These are phyloP conservation scores for Zaprionus lachaisei DNA, from an alignment of 1,140 invertebrate genomes.

Conservation along the genomic window DNA sequence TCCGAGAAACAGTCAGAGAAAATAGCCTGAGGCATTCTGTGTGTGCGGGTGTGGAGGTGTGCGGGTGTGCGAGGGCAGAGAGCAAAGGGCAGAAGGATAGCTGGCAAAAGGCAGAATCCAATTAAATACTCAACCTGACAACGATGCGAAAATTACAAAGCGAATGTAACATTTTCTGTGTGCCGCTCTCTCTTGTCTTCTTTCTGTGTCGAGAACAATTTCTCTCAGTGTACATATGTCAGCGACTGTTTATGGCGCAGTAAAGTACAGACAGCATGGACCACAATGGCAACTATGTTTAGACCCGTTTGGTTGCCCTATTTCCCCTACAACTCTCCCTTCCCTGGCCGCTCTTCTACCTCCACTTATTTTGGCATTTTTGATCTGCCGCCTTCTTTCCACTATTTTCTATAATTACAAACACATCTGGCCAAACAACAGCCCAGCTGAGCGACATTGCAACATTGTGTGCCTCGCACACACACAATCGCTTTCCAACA, in stretches of 20 bases:
- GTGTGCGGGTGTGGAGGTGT: background rate
- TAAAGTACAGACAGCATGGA: slow-evolving; percentile 8
- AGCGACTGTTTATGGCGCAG: slow-evolving; percentile 14
- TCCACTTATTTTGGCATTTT: slow-evolving; percentile 32
- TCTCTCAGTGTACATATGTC: slow-evolving; percentile 8
- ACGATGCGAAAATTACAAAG: slow-evolving; percentile 42
- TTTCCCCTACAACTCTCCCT: too few relatives aligned
- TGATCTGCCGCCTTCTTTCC: slow-evolving; percentile 11
- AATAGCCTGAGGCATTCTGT: background rate
- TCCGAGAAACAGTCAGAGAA: background rate
- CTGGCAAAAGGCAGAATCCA: slow-evolving; percentile 42
- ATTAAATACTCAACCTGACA: slow-evolving; percentile 43
- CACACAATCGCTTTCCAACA: slow-evolving; percentile 1
- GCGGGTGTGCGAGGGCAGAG: background rate
- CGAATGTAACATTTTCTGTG: slow-evolving; percentile 41
- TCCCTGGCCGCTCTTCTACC: background rate
- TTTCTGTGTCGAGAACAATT: slow-evolving; percentile 4
- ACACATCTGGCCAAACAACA: slow-evolving; percentile 9
- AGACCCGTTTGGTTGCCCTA: background rate
- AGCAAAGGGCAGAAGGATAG: background rate
- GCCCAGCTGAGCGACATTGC: background rate
- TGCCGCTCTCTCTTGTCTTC: slow-evolving; percentile 20
- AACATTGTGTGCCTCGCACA: background rate
- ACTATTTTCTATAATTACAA: slow-evolving; percentile 39
- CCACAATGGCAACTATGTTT: slow-evolving; percentile 27